Evolutionary conservation across 2,797 vertebrate species (phyloP).

Genomic region (Silurus lanzhouensis): DNA sequence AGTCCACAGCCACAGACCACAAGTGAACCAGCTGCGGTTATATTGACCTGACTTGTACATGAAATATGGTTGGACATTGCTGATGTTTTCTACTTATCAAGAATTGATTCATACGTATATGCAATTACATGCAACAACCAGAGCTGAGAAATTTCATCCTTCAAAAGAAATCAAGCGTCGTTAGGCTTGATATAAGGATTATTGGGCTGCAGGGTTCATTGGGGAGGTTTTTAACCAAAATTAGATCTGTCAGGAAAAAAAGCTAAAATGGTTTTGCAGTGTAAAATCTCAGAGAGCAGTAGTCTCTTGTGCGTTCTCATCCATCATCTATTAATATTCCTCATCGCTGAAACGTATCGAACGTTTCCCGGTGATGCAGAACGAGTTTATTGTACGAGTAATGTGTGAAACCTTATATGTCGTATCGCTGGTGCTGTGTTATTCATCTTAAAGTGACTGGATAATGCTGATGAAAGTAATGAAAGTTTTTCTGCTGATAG

Average conservation of each 20-base stretch:
- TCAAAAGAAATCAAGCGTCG: constrained; percentile 15
- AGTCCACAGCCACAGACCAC: constrained; percentile 1
- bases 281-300: neutral
- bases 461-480: neutral
- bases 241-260: neutral
- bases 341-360: neutral
- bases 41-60: neutral
- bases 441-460: constrained; percentile 5
- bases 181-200: neutral
- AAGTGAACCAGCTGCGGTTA: constrained; percentile 17
- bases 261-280: neutral
- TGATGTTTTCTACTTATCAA: constrained; percentile 12
- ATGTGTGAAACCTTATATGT: neutral
- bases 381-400: neutral
- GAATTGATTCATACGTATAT: neutral
- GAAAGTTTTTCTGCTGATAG: neutral
- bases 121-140: neutral
- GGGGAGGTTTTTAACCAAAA: neutral
- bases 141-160: neutral
- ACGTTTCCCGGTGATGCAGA: constrained; percentile 6
- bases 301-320: neutral
- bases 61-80: neutral
- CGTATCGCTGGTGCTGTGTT: no score
- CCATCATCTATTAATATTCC: neutral
- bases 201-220: neutral